These are phyloP conservation scores for Zoanthus gigantus DNA, from an alignment of 92 coral and sea anemone genomes.

Conservation along the genomic window DNA sequence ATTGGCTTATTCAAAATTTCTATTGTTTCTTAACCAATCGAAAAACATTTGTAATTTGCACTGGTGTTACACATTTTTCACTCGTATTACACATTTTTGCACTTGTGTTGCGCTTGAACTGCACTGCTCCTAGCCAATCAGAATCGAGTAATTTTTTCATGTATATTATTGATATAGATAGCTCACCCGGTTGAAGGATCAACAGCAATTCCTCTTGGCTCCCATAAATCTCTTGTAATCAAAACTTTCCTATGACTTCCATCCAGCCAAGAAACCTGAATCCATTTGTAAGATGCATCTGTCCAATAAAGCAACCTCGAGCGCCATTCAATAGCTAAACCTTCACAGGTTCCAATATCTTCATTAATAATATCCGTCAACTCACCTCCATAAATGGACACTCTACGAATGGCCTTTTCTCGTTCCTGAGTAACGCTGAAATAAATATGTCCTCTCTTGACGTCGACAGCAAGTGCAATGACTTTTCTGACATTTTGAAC, in stretches of 20 bases:
- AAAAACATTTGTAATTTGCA: too few species aligned
- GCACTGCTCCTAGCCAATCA: too few species aligned
- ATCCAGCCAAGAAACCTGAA: constrained; percentile 27
- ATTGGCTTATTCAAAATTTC: too few species aligned
- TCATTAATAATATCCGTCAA: constrained; percentile 5
- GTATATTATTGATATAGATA: background rate
- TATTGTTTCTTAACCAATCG: too few species aligned
- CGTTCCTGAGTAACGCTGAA: background rate
- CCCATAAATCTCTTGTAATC: constrained; percentile 9
- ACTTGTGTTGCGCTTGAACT: too few species aligned
- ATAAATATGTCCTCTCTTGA: constrained; percentile 6
- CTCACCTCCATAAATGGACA: background rate
- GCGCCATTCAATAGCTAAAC: constrained; percentile 35
- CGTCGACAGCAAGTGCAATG: constrained; percentile 30
- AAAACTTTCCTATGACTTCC: constrained; percentile 32
- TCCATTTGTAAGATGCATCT: constrained; percentile 26
- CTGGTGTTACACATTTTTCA: too few species aligned
- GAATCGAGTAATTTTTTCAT: too few species aligned
- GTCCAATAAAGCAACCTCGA: constrained; percentile 39
- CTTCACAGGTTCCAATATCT: constrained; percentile 30
- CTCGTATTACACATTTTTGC: too few species aligned
- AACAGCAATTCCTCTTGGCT: constrained; percentile 45
- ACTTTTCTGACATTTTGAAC: background rate
- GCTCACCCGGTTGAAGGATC: constrained; percentile 21
- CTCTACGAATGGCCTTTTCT: constrained; percentile 5